Evolutionary conservation across 2,113 vertebrate genomes (phyloP).

Genomic region (Ranitomeya variabilis): DNA sequence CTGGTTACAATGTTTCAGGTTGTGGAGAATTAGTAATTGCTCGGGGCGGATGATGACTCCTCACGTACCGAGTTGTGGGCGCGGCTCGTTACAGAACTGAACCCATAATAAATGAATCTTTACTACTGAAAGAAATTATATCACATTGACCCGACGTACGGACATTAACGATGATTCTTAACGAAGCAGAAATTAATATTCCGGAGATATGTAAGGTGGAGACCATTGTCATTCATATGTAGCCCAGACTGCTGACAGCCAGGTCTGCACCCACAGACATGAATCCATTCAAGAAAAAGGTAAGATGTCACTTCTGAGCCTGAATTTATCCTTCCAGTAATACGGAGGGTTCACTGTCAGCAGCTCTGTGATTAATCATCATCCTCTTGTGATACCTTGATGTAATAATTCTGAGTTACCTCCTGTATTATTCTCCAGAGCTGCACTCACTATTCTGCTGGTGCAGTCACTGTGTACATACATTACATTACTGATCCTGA

Average conservation of each 20-base stretch:
- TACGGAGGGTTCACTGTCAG: background rate
- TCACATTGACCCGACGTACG: background rate
- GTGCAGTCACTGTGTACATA: no score
- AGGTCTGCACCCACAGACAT: background rate
- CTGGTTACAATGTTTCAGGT: background rate
- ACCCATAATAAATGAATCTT: background rate
- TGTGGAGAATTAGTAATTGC: background rate
- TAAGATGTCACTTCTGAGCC: background rate
- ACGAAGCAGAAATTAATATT: background rate
- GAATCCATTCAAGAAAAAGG: background rate
- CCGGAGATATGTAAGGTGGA: background rate
- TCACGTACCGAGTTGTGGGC: background rate
- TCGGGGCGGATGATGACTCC: background rate
- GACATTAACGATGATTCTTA: background rate
- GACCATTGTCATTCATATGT: background rate
- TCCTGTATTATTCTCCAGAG: no score
- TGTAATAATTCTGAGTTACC: no score
- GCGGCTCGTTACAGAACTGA: background rate
- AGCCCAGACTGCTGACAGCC: background rate
- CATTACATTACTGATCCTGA: no score
- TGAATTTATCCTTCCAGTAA: no score
- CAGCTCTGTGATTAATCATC: background rate
- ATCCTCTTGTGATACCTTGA: no score
- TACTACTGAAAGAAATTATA: background rate
- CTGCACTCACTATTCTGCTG: no score